A percentile compares a stretch with the other conserved stretches of the same genome.
Evolutionary conservation across 2,797 vertebrate genomes (phyloP).

Genomic region (Clamator glandarius): DNA sequence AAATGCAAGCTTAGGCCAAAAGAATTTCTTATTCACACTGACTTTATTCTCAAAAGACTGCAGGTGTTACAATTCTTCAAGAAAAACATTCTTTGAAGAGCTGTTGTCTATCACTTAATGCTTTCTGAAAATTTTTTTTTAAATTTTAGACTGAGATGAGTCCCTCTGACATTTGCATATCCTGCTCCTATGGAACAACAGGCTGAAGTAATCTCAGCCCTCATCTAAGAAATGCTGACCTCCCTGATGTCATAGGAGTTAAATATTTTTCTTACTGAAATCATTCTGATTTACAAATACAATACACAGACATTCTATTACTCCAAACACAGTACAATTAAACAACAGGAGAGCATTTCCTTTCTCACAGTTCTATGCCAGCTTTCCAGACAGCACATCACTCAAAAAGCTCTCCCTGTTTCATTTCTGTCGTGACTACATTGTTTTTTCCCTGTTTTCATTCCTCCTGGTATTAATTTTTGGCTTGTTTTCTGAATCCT

Average conservation of each 20-base stretch:
- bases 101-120: background rate
- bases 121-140: background rate
- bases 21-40: background rate
- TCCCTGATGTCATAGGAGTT: conserved; percentile 36
- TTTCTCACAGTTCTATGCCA: conserved; percentile 62
- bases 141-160: background rate
- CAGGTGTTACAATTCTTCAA: background rate
- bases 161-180: background rate
- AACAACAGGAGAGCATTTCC: conserved; percentile 58
- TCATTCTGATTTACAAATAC: conserved; percentile 58
- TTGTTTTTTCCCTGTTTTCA: background rate
- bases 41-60: background rate
- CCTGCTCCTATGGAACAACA: background rate
- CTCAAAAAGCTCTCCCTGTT: conserved; percentile 9
- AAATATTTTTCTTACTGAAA: conserved; percentile 64
- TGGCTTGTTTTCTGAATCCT: background rate
- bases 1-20: background rate
- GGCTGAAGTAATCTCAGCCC: background rate
- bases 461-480: background rate
- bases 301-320: conserved; percentile 60
- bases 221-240: background rate
- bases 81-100: background rate
- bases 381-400: conserved; percentile 33
- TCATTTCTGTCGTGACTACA: background rate
- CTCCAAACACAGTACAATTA: conserved; percentile 61